Conservation (phyloP, 2,797 vertebrate species). For the Notamacropus eugenii region DNA sequence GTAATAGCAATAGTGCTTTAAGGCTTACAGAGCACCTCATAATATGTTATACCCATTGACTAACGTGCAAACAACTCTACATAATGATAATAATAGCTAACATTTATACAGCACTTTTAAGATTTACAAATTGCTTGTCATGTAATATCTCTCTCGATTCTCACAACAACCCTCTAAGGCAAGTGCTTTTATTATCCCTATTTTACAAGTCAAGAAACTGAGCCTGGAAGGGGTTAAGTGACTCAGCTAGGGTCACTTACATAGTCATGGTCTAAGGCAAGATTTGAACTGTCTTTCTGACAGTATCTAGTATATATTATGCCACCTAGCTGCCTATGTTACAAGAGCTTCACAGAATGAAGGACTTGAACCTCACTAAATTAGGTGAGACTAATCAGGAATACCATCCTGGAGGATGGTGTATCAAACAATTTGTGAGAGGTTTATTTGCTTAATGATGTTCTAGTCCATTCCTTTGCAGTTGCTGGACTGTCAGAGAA, state of each 20-base stretch:
- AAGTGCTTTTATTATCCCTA: background rate
- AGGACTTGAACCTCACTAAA: background rate
- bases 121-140: background rate
- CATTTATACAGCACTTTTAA: background rate
- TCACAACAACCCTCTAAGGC: background rate
- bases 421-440: background rate
- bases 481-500: background rate
- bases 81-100: background rate
- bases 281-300: background rate
- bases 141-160: background rate
- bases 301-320: background rate
- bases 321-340: background rate
- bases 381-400: background rate
- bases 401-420: background rate
- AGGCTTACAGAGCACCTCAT: background rate
- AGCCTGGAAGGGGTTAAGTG: background rate
- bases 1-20: background rate
- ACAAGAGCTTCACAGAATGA: background rate
- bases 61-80: background rate
- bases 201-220: background rate
- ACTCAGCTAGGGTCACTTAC: background rate
- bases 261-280: background rate
- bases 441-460: background rate
- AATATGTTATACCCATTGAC: background rate
- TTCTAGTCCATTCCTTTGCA: background rate